Conservation (phyloP, 2,113 vertebrate species). For the Phocoena phocoena region DNA sequence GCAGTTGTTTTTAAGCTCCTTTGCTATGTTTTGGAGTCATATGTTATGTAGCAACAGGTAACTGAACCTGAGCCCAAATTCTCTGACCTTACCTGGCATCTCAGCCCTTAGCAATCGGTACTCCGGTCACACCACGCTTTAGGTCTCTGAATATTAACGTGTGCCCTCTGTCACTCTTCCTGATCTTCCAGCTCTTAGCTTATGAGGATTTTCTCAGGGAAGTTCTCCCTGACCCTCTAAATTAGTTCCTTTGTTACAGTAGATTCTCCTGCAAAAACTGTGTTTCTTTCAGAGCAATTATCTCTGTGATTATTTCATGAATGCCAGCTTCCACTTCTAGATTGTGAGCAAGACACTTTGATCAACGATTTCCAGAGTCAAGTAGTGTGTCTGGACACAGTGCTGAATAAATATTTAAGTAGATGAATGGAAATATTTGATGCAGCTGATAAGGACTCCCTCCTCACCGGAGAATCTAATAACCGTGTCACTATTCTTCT, state of each 20-base stretch:
- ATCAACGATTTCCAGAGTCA: conserved; percentile 22
- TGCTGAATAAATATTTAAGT: conserved; percentile 44
- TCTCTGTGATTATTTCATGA: conserved; percentile 28
- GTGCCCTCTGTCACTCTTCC: not conserved
- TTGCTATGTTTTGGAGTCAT: not conserved
- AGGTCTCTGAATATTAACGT: not conserved
- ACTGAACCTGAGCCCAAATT: not conserved
- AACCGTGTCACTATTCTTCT: not conserved
- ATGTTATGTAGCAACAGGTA: not conserved
- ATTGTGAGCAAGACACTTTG: not conserved
- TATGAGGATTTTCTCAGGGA: not conserved
- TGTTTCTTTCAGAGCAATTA: not conserved
- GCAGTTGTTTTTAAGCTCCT: not conserved
- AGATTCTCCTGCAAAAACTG: not conserved
- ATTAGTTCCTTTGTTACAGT: not conserved
- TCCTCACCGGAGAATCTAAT: not conserved
- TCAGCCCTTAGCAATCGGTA: not conserved
- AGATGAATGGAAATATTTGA: conserved; percentile 41
- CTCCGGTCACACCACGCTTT: not conserved
- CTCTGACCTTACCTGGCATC: not conserved
- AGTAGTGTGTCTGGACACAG: not conserved
- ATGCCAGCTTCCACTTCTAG: not conserved
- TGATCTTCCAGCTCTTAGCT: not conserved
- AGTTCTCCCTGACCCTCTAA: not conserved
- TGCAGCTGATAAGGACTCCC: not conserved